Conservation (phyloP, 2,797 vertebrate species). For the Microctenopoma stevenorrisi region DNA sequence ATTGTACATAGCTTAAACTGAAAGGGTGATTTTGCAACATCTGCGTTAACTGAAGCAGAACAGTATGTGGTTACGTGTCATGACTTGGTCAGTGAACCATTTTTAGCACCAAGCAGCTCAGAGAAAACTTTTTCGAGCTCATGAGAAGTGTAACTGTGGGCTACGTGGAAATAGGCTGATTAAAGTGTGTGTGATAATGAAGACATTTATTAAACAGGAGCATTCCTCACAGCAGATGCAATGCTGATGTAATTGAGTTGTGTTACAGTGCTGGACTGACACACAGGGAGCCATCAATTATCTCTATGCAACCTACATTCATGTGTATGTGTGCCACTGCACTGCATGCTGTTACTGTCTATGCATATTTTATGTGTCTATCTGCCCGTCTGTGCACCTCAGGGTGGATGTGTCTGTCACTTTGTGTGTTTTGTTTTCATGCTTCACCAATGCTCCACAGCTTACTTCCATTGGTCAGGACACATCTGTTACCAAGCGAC, state of each 20-base stretch:
- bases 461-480: constrained; percentile 36
- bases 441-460: constrained; percentile 47
- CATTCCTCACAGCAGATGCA: neutral
- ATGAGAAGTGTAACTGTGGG: neutral
- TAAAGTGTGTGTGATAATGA: neutral
- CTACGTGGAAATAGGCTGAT: neutral
- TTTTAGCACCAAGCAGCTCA: neutral
- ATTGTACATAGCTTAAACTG: neutral
- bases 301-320: constrained; percentile 19
- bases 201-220: constrained; percentile 1
- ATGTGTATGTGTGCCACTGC: constrained; percentile 21
- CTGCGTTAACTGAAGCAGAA: neutral
- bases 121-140: neutral
- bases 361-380: constrained; percentile 68
- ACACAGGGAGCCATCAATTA: constrained; percentile 36
- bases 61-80: constrained; percentile 52
- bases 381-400: constrained; percentile 23
- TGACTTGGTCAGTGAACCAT: constrained; percentile 6
- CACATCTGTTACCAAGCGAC: constrained; percentile 67
- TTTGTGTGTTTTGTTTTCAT: constrained; percentile 44
- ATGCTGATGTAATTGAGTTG: constrained; percentile 38
- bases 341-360: constrained; percentile 50
- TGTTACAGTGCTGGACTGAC: constrained; percentile 22
- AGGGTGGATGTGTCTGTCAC: constrained; percentile 22
- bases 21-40: neutral